Conservation (phyloP, 2,113 vertebrate species). For the Cebidichthys violaceus region DNA sequence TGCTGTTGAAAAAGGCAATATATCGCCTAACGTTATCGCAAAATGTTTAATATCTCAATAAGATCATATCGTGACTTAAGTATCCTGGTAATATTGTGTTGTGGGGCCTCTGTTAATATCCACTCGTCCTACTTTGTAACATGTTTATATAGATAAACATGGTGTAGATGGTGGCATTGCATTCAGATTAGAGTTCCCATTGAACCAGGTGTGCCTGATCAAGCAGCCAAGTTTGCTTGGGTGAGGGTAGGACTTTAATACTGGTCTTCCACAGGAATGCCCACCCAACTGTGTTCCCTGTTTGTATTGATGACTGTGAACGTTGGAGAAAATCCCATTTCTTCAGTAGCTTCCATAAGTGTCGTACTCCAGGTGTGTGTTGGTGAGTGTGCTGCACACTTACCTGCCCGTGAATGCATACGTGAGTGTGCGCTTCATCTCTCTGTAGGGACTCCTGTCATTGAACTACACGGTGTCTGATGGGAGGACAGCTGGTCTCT, state of each 20-base stretch:
- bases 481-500: slow-evolving; percentile 54
- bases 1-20: neutral
- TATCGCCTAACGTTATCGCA: no score
- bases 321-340: neutral
- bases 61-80: no score
- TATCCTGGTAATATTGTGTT: no score
- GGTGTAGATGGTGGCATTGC: neutral
- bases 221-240: neutral
- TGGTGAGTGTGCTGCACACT: neutral
- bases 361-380: neutral
- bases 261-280: neutral
- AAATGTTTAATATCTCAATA: no score
- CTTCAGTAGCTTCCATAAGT: neutral
- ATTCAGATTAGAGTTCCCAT: neutral
- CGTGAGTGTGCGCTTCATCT: slow-evolving; percentile 4
- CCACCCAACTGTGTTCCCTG: neutral
- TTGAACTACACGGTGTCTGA: slow-evolving; percentile 45
- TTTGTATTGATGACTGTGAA: neutral
- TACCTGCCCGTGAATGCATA: slow-evolving; percentile 16
- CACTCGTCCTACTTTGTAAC: neutral
- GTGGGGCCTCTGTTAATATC: no score
- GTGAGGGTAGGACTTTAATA: neutral
- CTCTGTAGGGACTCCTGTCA: slow-evolving; percentile 44
- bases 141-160: neutral
- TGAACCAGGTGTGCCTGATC: neutral